These are phyloP conservation scores for Prenolepis imparis DNA, from an alignment of 2,888 invertebrate genomes.

Conservation along the genomic window DNA sequence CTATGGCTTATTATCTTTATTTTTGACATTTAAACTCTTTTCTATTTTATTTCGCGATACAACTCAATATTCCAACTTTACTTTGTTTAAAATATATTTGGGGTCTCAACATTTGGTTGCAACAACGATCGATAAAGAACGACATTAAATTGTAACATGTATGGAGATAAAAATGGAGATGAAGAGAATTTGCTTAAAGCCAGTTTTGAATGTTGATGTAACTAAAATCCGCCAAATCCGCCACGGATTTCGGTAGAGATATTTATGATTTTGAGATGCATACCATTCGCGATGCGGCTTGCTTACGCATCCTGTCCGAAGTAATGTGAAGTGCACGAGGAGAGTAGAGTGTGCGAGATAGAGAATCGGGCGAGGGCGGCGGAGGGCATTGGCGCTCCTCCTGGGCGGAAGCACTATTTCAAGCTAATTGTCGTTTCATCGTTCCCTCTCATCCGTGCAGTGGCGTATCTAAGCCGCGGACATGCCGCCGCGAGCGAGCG, in stretches of 20 bases:
- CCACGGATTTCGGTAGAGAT: conserved; percentile 10
- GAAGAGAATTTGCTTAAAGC: conserved; percentile 47
- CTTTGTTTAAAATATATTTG: neutral
- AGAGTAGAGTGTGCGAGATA: conserved; percentile 35
- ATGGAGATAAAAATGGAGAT: neutral
- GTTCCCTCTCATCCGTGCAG: conserved; percentile 75
- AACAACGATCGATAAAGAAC: neutral
- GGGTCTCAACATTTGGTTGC: neutral
- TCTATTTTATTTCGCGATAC: neutral
- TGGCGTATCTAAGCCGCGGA: conserved; percentile 65
- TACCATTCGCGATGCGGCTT: conserved; percentile 19
- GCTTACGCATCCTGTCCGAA: conserved; percentile 58
- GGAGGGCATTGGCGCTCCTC: conserved; percentile 75
- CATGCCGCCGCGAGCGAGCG: conserved; percentile 55
- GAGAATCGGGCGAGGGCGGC: conserved; percentile 55
- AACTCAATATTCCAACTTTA: neutral
- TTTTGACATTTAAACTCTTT: neutral
- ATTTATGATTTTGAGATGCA: conserved; percentile 52
- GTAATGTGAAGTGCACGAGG: conserved; percentile 46
- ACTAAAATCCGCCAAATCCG: conserved; percentile 9
- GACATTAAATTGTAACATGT: too few relatives aligned
- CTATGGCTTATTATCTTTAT: neutral
- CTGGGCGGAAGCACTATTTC: conserved; percentile 84
- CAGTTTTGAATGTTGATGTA: neutral
- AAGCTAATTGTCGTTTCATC: conserved; percentile 84